Evolutionary conservation across 2,113 vertebrate genomes (phyloP).

Genomic region (Thamnaconus septentrionalis): DNA sequence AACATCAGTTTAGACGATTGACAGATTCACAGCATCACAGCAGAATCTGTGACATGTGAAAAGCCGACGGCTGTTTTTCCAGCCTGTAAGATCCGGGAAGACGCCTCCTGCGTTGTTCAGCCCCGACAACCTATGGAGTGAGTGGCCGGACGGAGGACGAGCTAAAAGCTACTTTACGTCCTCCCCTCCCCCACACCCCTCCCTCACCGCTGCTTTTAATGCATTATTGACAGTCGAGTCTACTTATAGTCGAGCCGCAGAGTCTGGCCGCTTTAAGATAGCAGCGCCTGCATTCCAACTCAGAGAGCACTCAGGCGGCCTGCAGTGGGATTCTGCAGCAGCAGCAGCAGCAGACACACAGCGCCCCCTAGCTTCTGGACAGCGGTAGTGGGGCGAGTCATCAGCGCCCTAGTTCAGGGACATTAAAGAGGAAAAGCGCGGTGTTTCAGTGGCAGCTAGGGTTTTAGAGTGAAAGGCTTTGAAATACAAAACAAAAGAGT

Average conservation of each 20-base stretch:
- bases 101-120: not conserved
- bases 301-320: not conserved
- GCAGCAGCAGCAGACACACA: too few relatives aligned
- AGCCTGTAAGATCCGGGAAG: not conserved
- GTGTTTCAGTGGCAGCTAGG: too few relatives aligned
- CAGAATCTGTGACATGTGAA: not conserved
- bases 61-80: not conserved
- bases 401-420: too few relatives aligned
- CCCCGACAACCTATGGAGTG: not conserved
- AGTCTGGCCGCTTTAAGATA: conserved; percentile 19
- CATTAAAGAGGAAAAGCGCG: too few relatives aligned
- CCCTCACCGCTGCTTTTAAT: conserved; percentile 10
- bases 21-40: too few relatives aligned
- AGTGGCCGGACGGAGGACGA: conserved; percentile 2
- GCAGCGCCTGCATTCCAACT: not conserved
- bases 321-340: not conserved
- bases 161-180: conserved; percentile 1
- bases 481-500: too few relatives aligned
- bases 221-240: conserved; percentile 30
- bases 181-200: not conserved
- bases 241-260: conserved; percentile 12
- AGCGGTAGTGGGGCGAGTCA: too few relatives aligned
- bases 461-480: too few relatives aligned
- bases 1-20: too few relatives aligned
- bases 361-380: too few relatives aligned